A percentile compares a stretch with the other conserved stretches of the same genome.
Evolutionary conservation across 2,113 vertebrate species (phyloP).

Genomic region (Oncorhynchus kisutch): DNA sequence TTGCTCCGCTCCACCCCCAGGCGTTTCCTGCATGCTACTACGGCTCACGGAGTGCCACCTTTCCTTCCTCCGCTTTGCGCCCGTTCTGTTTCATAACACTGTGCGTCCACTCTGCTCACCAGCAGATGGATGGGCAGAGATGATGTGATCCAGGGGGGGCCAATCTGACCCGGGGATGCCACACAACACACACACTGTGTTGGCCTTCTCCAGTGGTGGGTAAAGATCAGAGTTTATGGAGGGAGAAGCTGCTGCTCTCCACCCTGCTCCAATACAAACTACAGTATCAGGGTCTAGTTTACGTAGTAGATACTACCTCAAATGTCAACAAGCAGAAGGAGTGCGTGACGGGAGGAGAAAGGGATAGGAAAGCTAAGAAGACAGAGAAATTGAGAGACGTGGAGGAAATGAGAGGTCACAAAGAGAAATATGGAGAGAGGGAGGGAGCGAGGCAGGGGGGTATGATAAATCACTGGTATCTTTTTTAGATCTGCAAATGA

Average conservation of each 20-base stretch:
- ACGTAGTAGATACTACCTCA: constrained; percentile 34
- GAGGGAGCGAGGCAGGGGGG: constrained; percentile 23
- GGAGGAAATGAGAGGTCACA: constrained; percentile 15
- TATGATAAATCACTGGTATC: neutral
- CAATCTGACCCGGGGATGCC: constrained; percentile 49
- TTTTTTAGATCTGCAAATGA: too few relatives aligned
- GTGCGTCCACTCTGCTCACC: constrained; percentile 27
- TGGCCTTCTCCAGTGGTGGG: constrained; percentile 34
- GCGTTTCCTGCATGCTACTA: constrained; percentile 16
- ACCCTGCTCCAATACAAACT: constrained; percentile 22
- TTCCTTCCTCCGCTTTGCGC: constrained; percentile 41
- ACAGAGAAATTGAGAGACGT: constrained; percentile 7
- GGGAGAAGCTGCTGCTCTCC: constrained; percentile 2
- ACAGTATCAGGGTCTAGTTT: constrained; percentile 29
- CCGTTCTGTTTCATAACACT: constrained; percentile 49
- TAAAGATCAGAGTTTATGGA: constrained; percentile 33
- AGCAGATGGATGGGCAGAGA: constrained; percentile 20
- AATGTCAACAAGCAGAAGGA: constrained; percentile 7
- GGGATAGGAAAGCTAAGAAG: constrained; percentile 4
- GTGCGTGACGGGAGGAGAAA: neutral
- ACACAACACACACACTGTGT: neutral
- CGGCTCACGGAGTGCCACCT: constrained; percentile 57
- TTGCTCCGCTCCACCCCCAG: constrained; percentile 47
- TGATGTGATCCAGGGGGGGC: constrained; percentile 28
- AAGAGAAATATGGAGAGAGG: constrained; percentile 20